Conservation (phyloP, 1,140 invertebrate genomes). For the Polyergus mexicanus region DNA sequence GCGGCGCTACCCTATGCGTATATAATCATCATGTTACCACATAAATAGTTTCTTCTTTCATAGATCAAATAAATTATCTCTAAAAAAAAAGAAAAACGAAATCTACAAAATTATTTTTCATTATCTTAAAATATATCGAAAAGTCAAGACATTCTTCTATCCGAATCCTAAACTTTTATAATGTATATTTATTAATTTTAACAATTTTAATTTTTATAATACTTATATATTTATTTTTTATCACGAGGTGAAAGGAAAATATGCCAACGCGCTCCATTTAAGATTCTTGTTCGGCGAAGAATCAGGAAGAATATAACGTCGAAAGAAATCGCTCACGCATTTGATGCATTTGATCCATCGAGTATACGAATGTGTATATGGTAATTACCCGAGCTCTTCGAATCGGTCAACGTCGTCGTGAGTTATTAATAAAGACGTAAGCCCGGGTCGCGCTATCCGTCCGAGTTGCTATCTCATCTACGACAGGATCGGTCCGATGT, state of each 20-base stretch:
- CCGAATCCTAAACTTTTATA: background rate
- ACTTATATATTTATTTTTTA: background rate
- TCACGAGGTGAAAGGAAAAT: background rate
- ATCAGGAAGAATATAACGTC: slow-evolving; percentile 25
- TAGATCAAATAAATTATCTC: background rate
- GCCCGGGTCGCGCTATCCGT: slow-evolving; percentile 65
- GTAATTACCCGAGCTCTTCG: slow-evolving; percentile 79
- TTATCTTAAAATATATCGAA: background rate
- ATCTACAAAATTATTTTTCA: background rate
- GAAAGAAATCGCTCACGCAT: slow-evolving; percentile 67
- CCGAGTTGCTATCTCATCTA: slow-evolving; percentile 69
- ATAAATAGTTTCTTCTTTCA: background rate
- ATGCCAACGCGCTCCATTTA: background rate
- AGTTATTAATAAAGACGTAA: slow-evolving; percentile 85
- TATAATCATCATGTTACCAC: background rate
- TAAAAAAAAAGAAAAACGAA: background rate
- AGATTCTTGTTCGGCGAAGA: slow-evolving; percentile 5
- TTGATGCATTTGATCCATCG: slow-evolving; percentile 63
- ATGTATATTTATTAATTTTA: background rate
- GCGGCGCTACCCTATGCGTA: background rate
- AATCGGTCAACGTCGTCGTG: slow-evolving; percentile 83
- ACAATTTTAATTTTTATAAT: too few species aligned
- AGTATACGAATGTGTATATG: slow-evolving; percentile 74
- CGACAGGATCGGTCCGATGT: slow-evolving; percentile 76
- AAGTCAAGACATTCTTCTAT: background rate